Evolutionary conservation across 2,797 vertebrate genomes (phyloP), one percentile per base, ranked within the genome.

Genomic region (Glossophaga mutica): DNA sequence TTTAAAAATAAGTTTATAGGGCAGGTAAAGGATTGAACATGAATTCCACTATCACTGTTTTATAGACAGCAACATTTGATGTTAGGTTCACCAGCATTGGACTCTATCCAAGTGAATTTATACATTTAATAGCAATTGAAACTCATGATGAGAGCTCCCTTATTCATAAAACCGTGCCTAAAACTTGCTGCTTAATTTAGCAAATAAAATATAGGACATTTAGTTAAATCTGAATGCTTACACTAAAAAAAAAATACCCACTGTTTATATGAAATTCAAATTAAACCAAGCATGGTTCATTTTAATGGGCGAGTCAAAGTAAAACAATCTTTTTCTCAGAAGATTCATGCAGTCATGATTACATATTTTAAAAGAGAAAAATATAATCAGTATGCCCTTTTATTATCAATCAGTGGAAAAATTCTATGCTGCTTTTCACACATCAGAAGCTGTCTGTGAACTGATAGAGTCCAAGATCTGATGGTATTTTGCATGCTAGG

Each of bases 231-330:
- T 90, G 68, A 88, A 83, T 76, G 29, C 1, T 44, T 79, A 87
- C 7, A 79, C 5, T 71, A 14, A 68, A 89, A 15, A 87, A 62
- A 68, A 37, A 24, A 8, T 22, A 71, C 18, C 16, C n/a, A 19
- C 65, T 68, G 7, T 91, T 67, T 82, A 32, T 42, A 42, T 92
- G n/a, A 92, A 95, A 94, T 79, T 83, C 22, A 65, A 86, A 55
- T 59, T 74, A 83, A 74, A 94, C 24, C 32, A 26, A 79, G 19
- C 19, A 79, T 32, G 26, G 39, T 94, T 19, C 79, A 18, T 68
- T 97, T 94, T 74, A 62, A 32, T 12, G 90, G 46, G 6, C 14
- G 94, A 52, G 6, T 42, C n/a, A 6, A 50, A 1, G 21, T 44
- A 59, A 92, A 94, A 29, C 6, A 73, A 16, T 52, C 21, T 65